phyloP scores from a whole-genome alignment of 1,140 invertebrate genomes.

The Tachypleus tridentatus region DNA sequence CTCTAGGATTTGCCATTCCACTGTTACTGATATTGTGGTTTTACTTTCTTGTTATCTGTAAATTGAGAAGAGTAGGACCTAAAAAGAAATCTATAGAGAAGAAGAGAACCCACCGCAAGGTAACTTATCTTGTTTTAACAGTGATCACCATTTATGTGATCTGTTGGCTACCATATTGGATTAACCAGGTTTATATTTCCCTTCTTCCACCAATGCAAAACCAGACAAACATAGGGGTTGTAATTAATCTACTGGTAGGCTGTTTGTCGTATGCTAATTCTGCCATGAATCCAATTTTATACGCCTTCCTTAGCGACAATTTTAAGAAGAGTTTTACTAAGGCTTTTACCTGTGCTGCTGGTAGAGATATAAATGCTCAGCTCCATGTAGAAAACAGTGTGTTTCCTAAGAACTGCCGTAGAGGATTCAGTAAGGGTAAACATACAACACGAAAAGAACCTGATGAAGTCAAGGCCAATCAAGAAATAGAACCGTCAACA shows the following conservation, averaged over 20 bases:
- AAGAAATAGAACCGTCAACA: conserved; percentile 22
- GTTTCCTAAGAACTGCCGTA: conserved; percentile 54
- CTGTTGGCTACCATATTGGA: conserved; percentile 96
- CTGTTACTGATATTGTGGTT: conserved; percentile 83
- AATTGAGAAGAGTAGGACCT: conserved; percentile 47
- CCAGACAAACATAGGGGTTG: conserved; percentile 55
- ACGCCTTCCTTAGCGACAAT: conserved; percentile 86
- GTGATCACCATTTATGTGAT: conserved; percentile 91
- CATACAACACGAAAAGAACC: conserved; percentile 5
- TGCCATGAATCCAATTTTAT: conserved; percentile 92
- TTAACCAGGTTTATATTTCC: conserved; percentile 47
- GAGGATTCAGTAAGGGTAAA: conserved; percentile 20
- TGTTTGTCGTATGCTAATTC: conserved; percentile 93
- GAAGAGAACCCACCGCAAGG: conserved; percentile 79
- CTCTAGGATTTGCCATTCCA: conserved; percentile 84
- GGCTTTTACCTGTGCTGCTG: conserved; percentile 41
- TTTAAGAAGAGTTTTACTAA: conserved; percentile 92
- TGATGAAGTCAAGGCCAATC: not conserved
- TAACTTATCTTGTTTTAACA: conserved; percentile 86
- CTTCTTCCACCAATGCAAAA: conserved; percentile 36
- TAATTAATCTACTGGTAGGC: conserved; percentile 65
- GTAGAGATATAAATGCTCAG: conserved; percentile 63
- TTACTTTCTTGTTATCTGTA: conserved; percentile 84
- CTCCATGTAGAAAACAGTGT: conserved; percentile 80
- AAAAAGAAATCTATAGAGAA: conserved; percentile 67